Conservation (phyloP, 2,888 invertebrate genomes). For the Drosophila koepferae region DNA sequence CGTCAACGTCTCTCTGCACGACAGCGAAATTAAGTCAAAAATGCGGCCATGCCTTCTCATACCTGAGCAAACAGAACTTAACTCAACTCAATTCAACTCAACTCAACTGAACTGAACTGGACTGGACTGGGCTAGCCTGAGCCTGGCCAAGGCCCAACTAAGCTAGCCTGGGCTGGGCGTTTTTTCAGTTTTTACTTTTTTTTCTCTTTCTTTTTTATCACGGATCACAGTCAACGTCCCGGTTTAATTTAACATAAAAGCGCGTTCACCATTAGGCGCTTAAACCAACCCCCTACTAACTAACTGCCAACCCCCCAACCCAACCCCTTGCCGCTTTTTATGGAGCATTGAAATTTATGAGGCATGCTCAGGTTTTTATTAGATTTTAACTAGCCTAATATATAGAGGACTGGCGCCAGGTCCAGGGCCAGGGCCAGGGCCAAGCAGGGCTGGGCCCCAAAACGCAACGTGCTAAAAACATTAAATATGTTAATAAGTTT, state of each 20-base stretch:
- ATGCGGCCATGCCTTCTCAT: constrained; percentile 36
- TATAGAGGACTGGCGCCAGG: constrained; percentile 57
- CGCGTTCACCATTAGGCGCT: constrained; percentile 73
- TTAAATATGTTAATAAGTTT: constrained; percentile 84
- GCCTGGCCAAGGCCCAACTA: background rate
- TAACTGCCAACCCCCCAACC: constrained; percentile 13
- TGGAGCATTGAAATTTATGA: constrained; percentile 83
- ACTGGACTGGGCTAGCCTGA: background rate
- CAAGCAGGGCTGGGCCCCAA: constrained; percentile 57
- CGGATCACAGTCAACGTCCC: constrained; percentile 51
- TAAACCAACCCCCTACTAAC: constrained; percentile 37
- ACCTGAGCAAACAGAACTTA: background rate
- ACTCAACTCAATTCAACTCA: background rate
- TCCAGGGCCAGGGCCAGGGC: constrained; percentile 19
- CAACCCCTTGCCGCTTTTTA: constrained; percentile 17
- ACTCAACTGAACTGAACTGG: background rate
- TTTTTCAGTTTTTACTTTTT: constrained; percentile 1
- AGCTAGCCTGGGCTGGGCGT: background rate
- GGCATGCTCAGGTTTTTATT: constrained; percentile 85
- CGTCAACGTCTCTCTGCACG: constrained; percentile 42
- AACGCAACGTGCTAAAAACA: constrained; percentile 84
- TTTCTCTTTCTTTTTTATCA: constrained; percentile 1
- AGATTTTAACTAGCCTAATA: constrained; percentile 85
- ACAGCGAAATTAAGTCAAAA: constrained; percentile 59
- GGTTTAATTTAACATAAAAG: constrained; percentile 79